Percentiles rank a stretch among this genome's conserved stretches.
These are phyloP conservation scores for Orthonyx spaldingii DNA, from an alignment of 2,113 vertebrate genomes.

Conservation along the genomic window DNA sequence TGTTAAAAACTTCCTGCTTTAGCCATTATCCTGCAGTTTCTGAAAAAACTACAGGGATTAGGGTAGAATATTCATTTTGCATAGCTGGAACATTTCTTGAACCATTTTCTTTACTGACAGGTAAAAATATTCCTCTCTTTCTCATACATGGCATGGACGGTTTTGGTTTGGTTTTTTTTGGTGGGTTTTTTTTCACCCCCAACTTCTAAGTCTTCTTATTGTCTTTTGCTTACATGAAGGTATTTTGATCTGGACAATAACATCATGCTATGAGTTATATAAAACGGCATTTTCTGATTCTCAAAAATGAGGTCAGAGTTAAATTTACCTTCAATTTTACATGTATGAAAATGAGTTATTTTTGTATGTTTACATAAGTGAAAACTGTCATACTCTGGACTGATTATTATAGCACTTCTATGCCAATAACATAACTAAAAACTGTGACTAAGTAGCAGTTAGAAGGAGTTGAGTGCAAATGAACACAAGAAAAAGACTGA, in stretches of 20 bases:
- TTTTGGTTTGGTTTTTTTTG: not conserved
- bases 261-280: too few species aligned
- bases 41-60: not conserved
- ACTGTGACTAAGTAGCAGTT: not conserved
- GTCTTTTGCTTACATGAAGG: not conserved
- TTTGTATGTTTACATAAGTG: not conserved
- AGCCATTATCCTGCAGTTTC: not conserved
- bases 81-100: not conserved
- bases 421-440: not conserved
- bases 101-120: not conserved
- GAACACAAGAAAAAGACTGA: not conserved
- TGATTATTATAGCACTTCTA: not conserved
- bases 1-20: not conserved
- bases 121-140: not conserved
- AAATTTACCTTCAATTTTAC: not conserved
- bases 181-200: rapidly evolving
- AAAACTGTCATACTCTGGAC: not conserved
- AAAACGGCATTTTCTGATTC: not conserved
- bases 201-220: not conserved
- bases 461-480: not conserved
- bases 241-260: not conserved
- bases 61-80: not conserved
- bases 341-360: not conserved
- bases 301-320: not conserved
- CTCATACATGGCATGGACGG: rapidly evolving